phyloP scores from a whole-genome alignment of 2,888 invertebrate species.

The Tachina grossa region DNA sequence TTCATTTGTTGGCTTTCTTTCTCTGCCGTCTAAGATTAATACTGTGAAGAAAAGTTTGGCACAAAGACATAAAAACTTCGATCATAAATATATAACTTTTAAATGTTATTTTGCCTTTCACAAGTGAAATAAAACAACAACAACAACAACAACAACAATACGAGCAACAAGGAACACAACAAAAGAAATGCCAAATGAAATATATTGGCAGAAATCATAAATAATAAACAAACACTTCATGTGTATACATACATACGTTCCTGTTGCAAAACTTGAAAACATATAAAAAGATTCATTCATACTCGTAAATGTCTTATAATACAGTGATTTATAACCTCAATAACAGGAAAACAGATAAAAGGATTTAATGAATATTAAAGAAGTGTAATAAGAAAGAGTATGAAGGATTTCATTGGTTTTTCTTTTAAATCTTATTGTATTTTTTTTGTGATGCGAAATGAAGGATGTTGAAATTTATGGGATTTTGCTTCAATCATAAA shows the following conservation, averaged over 20 bases:
- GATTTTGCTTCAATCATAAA: conserved; percentile 16
- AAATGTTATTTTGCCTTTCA: conserved; percentile 43
- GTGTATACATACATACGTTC: background rate
- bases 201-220: conserved; percentile 64
- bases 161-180: conserved; percentile 1
- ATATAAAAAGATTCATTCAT: background rate
- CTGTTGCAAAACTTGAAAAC: background rate
- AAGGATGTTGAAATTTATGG: conserved; percentile 40
- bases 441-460: conserved; percentile 20
- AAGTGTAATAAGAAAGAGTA: conserved; percentile 30
- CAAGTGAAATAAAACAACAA: conserved; percentile 6
- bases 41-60: background rate
- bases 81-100: conserved; percentile 63
- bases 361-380: conserved; percentile 65
- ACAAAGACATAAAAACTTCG: conserved; percentile 60
- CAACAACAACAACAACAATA: background rate
- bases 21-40: background rate
- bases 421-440: background rate
- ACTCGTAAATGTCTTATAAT: conserved; percentile 64
- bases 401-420: conserved; percentile 20
- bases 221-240: conserved; percentile 51
- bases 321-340: conserved; percentile 68
- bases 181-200: conserved; percentile 20
- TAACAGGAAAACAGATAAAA: conserved; percentile 61
- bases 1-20: conserved; percentile 6